phyloP scores from a whole-genome alignment of 2,888 invertebrate genomes.

The Parnassius apollo region DNA sequence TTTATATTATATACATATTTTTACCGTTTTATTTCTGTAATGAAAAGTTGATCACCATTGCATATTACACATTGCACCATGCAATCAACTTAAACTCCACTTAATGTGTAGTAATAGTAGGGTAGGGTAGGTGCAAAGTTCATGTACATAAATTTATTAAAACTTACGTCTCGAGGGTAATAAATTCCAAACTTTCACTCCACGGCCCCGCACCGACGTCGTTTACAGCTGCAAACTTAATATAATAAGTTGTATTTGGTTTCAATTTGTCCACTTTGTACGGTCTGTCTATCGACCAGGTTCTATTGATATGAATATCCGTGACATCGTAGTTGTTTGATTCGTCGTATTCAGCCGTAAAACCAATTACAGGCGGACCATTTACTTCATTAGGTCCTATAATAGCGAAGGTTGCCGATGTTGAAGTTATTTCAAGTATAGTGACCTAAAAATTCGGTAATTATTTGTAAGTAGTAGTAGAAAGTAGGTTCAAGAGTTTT shows the following conservation, averaged over 20 bases:
- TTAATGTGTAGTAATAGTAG: slow-evolving; percentile 1
- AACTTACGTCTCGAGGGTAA: slow-evolving; percentile 63
- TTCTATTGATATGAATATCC: slow-evolving; percentile 60
- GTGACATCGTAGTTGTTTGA: slow-evolving; percentile 53
- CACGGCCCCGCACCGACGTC: slow-evolving; percentile 57
- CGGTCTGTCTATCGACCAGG: slow-evolving; percentile 58
- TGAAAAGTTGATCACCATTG: not conserved
- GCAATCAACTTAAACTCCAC: not conserved
- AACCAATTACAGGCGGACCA: slow-evolving; percentile 56
- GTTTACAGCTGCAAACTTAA: slow-evolving; percentile 64
- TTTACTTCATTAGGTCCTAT: slow-evolving; percentile 39
- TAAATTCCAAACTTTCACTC: slow-evolving; percentile 46
- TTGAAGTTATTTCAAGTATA: slow-evolving; percentile 43
- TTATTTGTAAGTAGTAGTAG: no score
- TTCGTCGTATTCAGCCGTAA: slow-evolving; percentile 61
- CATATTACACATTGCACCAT: no score
- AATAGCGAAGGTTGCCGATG: slow-evolving; percentile 55
- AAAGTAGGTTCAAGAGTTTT: no score
- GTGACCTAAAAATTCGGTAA: slow-evolving; percentile 43
- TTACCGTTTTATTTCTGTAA: no score
- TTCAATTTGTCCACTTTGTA: slow-evolving; percentile 56
- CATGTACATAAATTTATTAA: slow-evolving; percentile 19
- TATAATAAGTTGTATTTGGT: slow-evolving; percentile 54
- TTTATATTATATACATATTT: no score
- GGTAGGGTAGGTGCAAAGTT: slow-evolving; percentile 16